A percentile compares a stretch with the other conserved stretches of the same genome.
Conservation (phyloP, 2,888 invertebrate genomes). For the Pachliopta kotzebuea region DNA sequence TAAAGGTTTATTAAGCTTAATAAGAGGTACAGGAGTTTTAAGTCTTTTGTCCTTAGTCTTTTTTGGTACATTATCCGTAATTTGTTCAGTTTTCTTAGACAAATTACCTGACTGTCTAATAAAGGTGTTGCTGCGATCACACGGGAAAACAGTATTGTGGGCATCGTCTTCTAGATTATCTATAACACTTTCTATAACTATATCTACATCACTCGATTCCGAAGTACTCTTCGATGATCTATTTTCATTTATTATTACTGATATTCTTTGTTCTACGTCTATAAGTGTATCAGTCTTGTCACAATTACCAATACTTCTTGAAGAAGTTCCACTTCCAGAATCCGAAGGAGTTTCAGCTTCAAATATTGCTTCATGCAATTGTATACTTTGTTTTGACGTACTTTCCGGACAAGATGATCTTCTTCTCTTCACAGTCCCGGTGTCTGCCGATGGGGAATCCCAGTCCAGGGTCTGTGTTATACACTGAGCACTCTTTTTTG, state of each 20-base stretch:
- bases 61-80: constrained; percentile 46
- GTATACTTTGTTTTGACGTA: constrained; percentile 43
- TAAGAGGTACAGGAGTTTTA: constrained; percentile 59
- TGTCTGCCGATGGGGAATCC: constrained; percentile 86
- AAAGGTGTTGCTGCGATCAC: constrained; percentile 64
- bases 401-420: constrained; percentile 79
- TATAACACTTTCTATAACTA: constrained; percentile 63
- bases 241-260: constrained; percentile 71
- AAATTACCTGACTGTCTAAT: constrained; percentile 50
- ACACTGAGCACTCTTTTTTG: constrained; percentile 68
- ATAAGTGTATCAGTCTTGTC: constrained; percentile 64
- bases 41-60: constrained; percentile 59
- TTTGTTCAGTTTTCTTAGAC: constrained; percentile 45
- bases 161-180: constrained; percentile 51
- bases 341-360: constrained; percentile 70
- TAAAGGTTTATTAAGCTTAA: constrained; percentile 60
- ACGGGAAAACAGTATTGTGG: constrained; percentile 51
- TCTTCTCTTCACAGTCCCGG: constrained; percentile 86
- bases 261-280: constrained; percentile 74
- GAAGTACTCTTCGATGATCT: constrained; percentile 74
- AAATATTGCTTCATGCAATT: constrained; percentile 55
- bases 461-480: constrained; percentile 80
- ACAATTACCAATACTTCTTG: constrained; percentile 55
- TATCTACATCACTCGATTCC: constrained; percentile 69
- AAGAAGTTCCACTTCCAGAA: constrained; percentile 65